Evolutionary conservation across 2,113 vertebrate species (phyloP).

Genomic region (Neolamprologus ventralis): DNA sequence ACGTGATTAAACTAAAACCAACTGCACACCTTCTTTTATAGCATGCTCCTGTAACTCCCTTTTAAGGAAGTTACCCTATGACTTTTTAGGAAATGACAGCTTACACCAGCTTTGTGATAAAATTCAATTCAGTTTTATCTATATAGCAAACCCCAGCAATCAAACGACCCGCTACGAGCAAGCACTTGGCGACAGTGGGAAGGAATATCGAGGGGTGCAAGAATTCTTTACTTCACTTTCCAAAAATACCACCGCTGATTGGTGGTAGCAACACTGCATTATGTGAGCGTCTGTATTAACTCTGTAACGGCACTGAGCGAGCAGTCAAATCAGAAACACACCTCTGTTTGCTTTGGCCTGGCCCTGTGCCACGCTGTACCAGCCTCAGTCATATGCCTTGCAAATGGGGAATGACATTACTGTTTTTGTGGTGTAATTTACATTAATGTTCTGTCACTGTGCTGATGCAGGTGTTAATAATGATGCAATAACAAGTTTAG

Average conservation of each 20-base stretch:
- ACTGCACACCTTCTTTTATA: neutral
- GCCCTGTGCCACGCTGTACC: slow-evolving; percentile 9
- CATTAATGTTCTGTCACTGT: neutral
- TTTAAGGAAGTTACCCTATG: neutral
- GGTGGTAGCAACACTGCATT: neutral
- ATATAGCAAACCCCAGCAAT: neutral
- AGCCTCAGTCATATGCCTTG: slow-evolving; percentile 36
- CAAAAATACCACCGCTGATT: neutral
- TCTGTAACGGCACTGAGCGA: neutral
- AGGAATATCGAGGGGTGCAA: neutral
- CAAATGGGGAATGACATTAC: slow-evolving; percentile 42
- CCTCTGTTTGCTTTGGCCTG: slow-evolving; percentile 66
- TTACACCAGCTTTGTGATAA: neutral
- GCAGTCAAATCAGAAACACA: slow-evolving; percentile 56
- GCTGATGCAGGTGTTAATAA: neutral
- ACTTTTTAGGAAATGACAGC: neutral
- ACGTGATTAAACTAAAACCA: neutral
- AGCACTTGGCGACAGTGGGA: neutral
- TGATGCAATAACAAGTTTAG: neutral
- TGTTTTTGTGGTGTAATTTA: neutral
- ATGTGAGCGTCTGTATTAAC: neutral
- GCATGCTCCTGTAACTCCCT: neutral
- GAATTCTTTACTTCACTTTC: neutral
- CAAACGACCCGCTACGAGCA: neutral
- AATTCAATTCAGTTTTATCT: neutral